Percentiles rank a stretch among this genome's conserved stretches.
These are phyloP conservation scores for Teleiodes luculella DNA, from an alignment of 2,888 invertebrate species.

Conservation along the genomic window DNA sequence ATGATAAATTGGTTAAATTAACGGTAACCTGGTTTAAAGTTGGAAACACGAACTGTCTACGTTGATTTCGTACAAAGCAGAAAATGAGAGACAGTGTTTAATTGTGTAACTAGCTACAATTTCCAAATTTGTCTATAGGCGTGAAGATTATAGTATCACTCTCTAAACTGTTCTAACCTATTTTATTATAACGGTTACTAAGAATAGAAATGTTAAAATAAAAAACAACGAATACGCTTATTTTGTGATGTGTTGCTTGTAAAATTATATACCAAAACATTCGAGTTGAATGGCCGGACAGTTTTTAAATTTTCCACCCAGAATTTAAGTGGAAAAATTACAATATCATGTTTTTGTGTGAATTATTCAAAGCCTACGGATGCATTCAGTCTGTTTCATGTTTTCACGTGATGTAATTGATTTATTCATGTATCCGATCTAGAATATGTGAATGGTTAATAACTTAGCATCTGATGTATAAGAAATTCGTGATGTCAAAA, in stretches of 20 bases:
- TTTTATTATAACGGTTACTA: too few relatives aligned
- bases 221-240: too few relatives aligned
- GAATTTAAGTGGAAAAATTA: constrained; percentile 56
- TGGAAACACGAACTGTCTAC: too few relatives aligned
- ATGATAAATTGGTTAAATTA: background rate
- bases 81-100: too few relatives aligned
- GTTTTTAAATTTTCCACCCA: constrained; percentile 64
- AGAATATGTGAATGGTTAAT: constrained; percentile 54
- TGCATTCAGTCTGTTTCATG: constrained; percentile 44
- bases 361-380: constrained; percentile 58
- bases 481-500: constrained; percentile 37
- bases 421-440: constrained; percentile 56
- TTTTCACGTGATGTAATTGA: constrained; percentile 44
- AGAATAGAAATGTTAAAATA: too few relatives aligned
- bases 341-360: constrained; percentile 50
- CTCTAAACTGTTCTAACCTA: too few relatives aligned
- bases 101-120: too few relatives aligned
- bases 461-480: constrained; percentile 36
- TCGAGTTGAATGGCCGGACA: constrained; percentile 65
- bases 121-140: too few relatives aligned
- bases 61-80: too few relatives aligned
- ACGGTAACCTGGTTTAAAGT: too few relatives aligned
- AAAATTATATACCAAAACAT: background rate
- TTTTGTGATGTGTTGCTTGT: background rate
- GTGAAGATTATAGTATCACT: too few relatives aligned